Evolutionary conservation across 2,888 invertebrate genomes (phyloP), one percentile per base, ranked within the genome.

Genomic region (Dyspetes luteomarginatus): DNA sequence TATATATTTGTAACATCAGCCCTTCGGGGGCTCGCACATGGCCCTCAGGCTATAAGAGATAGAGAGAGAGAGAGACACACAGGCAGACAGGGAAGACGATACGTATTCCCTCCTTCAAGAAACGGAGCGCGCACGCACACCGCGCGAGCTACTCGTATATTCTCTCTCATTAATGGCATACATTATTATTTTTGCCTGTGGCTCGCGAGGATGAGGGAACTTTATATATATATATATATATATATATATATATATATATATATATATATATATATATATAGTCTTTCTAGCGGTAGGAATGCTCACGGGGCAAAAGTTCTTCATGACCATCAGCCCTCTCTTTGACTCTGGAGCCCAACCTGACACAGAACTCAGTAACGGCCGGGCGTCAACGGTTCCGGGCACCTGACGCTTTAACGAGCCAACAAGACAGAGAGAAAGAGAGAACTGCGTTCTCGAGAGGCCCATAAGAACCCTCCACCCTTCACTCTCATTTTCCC

Each of bases 121-220:
- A 71, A 60, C 50, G 7, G 62, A 19, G 76, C 68, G 50, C 64
- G 89, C 90, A 88, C 89, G 87, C 87, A 89, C 81, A 81, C 82
- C 62, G 26, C 65, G 19, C 45, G 55, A 48, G 80, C 72, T 72
- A 80, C 83, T 84, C 83, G 82, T 80, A 84, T 86, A 87, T 88
- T 89, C 88, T 89, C n/a, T n/a, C 89, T 89, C 90, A 89, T 90
- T 90, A 90, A 90, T 89, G 89, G 89, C 88, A 90, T 90, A 87
- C 90, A 88, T 90, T 90, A 90, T 89, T 89, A 88, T 86, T n/a
- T n/a, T n/a, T 83, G 80, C 74, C 77, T 43, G 55, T 74, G 79
- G 80, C 69, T 58, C 77, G 68, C 45, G 67, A 69, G 52, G 55
- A 56, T 43, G 43, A 48, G 26, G 67, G 15, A 36, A 17, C 30